Base-by-base conservation (phyloP, 2,797 vertebrate genomes). In the Bradypodion pumilum region DNA sequence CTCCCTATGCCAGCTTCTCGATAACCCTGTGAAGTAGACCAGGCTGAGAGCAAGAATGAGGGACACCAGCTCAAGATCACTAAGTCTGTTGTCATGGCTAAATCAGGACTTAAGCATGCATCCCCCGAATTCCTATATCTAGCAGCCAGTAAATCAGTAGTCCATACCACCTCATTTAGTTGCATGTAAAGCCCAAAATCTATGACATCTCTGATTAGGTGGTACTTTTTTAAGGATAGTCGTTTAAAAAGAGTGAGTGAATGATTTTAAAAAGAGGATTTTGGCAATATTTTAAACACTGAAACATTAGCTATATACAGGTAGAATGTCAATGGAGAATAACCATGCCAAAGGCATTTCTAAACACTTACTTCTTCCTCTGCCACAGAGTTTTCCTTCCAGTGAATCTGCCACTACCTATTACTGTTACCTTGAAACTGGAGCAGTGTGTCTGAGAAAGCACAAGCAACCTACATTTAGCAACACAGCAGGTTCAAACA, bases 341-440 rank as follows among this genome's bases (percentile, higher is more conserved):
- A 13, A 46, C 40, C 3, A 13, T 70, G 27, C 16, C 21, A 4
- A 4, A 35, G 4, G 25, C n/a, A 12, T 1, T 27, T 27, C 37
- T 5, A 19, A 27, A 35, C 35, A 21, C 35, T 56, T 21, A 23
- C 56, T 62, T 78, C 78, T 81, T 60, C 32, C 27, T n/a, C 5
- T 74, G 49, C 4, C 35, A 32, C 19, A 25, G 35, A 40, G 29
- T 25, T 9, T 35, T 73, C 21, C 29, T 66, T 73, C 69, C 25
- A 42, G 25, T 21, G 40, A 15, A n/a, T 13, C 60, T 74, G 77
- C 69, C 60, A 66, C 7, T 42, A 27, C 40, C 69, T 35, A 78
- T 84, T 63, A 73, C n/a, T n/a, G 13, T 70, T 25, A 65, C 42
- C 42, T 52, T 66, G 68, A 76, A 83, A 77, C 46, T 76, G 69